Evolutionary conservation across 2,797 vertebrate species (phyloP), one percentile per base, ranked within the genome.

Genomic region (Falco cherrug): DNA sequence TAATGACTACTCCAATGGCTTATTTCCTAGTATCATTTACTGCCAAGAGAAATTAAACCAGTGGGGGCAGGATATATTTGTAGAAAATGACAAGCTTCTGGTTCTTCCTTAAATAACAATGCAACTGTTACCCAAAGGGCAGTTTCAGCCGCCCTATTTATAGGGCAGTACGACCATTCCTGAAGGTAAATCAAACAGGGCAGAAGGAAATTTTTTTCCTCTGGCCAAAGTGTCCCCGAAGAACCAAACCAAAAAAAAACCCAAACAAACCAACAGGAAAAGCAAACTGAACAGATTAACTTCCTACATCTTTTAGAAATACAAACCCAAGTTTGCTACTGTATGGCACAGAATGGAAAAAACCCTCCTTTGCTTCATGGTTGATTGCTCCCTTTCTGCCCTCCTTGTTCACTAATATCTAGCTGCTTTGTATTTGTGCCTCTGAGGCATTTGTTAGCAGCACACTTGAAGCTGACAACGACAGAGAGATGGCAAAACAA

Each of bases 21-120:
- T 85, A 87, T 83, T 89, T 87, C 77, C 64, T 85, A 48, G 50
- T 83, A 93, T 93, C 75, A 84, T 76, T 89, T 96, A 87, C 43
- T 82, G 26, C 54, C 47, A 75, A 50, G 20, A 94, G 57, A 92
- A 85, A 87, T 83, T 71, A 87, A 89, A 87, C 47, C 73, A 65
- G 22, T 79, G 21, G 60, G 57, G 26, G 10, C 15, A 92, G n/a
- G 48, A 61, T 84, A 68, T 57, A 63, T 92, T 76, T 89, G 39
- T 39, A 77, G 53, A 87, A 95, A 94, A 80, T 90, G 1, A 77
- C 24, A 60, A 71, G 31, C 21, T 82, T 50, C 56, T 90, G 6
- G 9, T 39, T 87, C 45, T 83, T 84, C 56, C 35, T 94, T 63
- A 93, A 92, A 70, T 48, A 81, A 61, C 20, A 57, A 11, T 47